Evolutionary conservation across 2,888 invertebrate genomes (phyloP).

Genomic region (Lepidocyrtinus sp.): DNA sequence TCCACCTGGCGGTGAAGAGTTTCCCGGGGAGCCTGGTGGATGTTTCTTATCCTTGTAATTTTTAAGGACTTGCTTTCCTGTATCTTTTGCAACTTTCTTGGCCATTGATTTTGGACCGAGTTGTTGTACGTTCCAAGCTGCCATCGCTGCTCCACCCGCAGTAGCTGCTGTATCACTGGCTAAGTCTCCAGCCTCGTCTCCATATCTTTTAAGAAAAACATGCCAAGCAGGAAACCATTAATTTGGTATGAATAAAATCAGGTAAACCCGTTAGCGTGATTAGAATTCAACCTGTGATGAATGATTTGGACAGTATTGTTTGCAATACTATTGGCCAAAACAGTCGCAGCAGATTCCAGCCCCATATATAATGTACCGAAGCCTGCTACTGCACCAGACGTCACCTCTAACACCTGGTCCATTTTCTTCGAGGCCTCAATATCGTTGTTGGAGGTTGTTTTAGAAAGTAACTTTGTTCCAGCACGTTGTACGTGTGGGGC

Average conservation of each 20-base stretch:
- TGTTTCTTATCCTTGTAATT: slow-evolving; percentile 71
- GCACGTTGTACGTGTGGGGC: slow-evolving; percentile 81
- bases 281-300: slow-evolving; percentile 79
- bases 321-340: slow-evolving; percentile 75
- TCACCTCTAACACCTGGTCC: slow-evolving; percentile 78
- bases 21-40: neutral
- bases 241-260: too few relatives aligned
- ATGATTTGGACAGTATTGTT: slow-evolving; percentile 84
- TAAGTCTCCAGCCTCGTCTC: slow-evolving; percentile 78
- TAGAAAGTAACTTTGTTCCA: slow-evolving; percentile 77
- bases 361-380: slow-evolving; percentile 81
- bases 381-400: slow-evolving; percentile 82
- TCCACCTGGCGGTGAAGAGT: neutral
- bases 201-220: slow-evolving; percentile 76
- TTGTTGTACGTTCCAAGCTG: slow-evolving; percentile 79
- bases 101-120: slow-evolving; percentile 80
- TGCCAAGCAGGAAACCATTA: too few relatives aligned
- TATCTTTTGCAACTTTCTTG: slow-evolving; percentile 78
- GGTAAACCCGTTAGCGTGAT: too few relatives aligned
- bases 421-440: slow-evolving; percentile 76
- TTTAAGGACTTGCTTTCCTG: slow-evolving; percentile 76
- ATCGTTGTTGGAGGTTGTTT: slow-evolving; percentile 75
- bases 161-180: slow-evolving; percentile 80
- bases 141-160: slow-evolving; percentile 80
- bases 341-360: slow-evolving; percentile 80